Evolutionary conservation across 2,113 vertebrate species (phyloP).

Genomic region (Stercorarius parasiticus): DNA sequence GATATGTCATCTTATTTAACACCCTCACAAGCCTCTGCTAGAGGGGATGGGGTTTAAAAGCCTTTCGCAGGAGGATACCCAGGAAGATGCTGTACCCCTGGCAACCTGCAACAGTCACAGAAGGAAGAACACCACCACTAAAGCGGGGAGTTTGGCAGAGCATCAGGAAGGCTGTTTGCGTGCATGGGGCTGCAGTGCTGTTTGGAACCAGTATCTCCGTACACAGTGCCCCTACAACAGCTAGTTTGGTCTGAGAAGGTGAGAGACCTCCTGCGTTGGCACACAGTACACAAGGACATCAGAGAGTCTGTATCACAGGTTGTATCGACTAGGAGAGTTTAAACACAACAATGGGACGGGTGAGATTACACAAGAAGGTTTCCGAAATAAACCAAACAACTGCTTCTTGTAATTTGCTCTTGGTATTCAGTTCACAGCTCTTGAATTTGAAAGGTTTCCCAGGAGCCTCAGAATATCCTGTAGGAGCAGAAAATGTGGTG

Average conservation of each 20-base stretch:
- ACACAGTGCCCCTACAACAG: neutral
- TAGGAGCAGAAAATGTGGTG: rapidly evolving
- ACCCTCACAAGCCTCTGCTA: neutral
- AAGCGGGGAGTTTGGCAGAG: neutral
- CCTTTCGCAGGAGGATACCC: neutral
- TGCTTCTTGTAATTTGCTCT: neutral
- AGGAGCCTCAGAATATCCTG: neutral
- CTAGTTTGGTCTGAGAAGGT: neutral
- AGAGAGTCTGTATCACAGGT: neutral
- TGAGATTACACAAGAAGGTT: neutral
- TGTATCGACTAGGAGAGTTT: neutral
- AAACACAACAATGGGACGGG: rapidly evolving
- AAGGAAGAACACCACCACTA: rapidly evolving
- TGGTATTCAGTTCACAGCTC: neutral
- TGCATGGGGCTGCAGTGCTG: neutral
- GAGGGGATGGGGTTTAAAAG: neutral
- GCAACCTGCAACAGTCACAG: neutral
- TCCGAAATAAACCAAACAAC: neutral
- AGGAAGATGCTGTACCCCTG: neutral
- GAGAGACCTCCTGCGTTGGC: neutral
- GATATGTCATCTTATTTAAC: neutral
- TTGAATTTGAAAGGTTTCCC: neutral
- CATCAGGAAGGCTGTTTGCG: neutral
- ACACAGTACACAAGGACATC: neutral
- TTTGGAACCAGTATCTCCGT: neutral